These are phyloP conservation scores for Parazoanthus darwini DNA, from an alignment of 92 coral and sea anemone genomes.

Conservation along the genomic window DNA sequence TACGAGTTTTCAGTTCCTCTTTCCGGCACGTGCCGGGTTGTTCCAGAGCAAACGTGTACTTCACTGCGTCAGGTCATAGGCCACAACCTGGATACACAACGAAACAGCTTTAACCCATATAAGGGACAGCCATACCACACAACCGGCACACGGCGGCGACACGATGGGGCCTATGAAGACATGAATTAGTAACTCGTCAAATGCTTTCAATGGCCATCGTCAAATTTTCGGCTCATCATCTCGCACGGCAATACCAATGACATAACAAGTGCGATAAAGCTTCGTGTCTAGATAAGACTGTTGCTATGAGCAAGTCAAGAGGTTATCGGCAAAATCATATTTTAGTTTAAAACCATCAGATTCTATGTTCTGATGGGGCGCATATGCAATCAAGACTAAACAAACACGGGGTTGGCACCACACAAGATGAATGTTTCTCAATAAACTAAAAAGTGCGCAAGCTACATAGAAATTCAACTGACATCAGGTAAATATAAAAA, in stretches of 20 bases:
- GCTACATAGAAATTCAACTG: no score
- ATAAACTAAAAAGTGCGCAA: no score
- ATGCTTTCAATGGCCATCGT: background rate
- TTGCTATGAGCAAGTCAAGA: background rate
- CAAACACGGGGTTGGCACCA: no score
- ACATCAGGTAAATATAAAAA: no score
- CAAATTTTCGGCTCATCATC: slow-evolving; percentile 19
- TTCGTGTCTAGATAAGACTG: background rate
- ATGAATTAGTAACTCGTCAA: slow-evolving; percentile 21
- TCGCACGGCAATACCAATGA: slow-evolving; percentile 2
- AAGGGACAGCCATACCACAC: background rate
- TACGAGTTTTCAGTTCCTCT: no score
- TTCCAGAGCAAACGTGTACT: background rate
- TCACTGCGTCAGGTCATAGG: slow-evolving; percentile 9
- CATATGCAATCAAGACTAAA: no score
- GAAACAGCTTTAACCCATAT: background rate
- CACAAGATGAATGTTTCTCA: no score
- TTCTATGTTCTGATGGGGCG: no score
- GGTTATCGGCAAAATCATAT: background rate
- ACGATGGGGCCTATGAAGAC: slow-evolving; percentile 26
- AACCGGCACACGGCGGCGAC: slow-evolving; percentile 15
- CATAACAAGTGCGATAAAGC: slow-evolving; percentile 4
- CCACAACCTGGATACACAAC: background rate
- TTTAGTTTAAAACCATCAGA: background rate
- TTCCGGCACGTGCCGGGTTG: slow-evolving; percentile 15